Evolutionary conservation across 2,888 invertebrate species (phyloP).

Genomic region (Brachypalpus laphriformis): DNA sequence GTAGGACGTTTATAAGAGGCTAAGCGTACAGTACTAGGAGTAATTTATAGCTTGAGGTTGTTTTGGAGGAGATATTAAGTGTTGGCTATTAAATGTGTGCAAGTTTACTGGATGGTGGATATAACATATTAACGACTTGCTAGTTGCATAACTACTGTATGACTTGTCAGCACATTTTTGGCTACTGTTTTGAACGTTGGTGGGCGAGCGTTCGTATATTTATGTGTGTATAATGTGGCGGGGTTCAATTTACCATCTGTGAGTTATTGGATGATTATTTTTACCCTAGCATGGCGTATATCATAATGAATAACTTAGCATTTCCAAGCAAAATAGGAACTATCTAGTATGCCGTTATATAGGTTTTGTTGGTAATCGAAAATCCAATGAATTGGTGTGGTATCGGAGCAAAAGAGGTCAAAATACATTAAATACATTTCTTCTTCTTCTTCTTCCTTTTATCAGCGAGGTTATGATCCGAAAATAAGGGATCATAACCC

Average conservation of each 20-base stretch:
- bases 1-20: neutral
- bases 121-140: constrained; percentile 1
- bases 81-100: constrained; percentile 12
- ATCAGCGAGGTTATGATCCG: too few species aligned
- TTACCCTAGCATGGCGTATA: too few species aligned
- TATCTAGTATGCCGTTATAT: too few species aligned
- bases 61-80: neutral
- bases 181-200: constrained; percentile 22
- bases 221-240: neutral
- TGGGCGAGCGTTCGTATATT: neutral
- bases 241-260: neutral
- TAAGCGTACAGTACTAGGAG: neutral
- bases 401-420: too few species aligned
- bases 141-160: constrained; percentile 23
- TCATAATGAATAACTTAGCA: too few species aligned
- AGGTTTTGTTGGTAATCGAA: too few species aligned
- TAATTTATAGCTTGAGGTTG: constrained; percentile 28
- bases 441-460: too few species aligned
- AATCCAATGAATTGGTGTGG: too few species aligned
- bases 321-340: too few species aligned
- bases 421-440: too few species aligned
- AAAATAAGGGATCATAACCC: too few species aligned
- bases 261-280: neutral
- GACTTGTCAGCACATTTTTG: constrained; percentile 23
- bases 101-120: constrained; percentile 10